Conservation (phyloP, 2,888 invertebrate species). For the Agrochola circellaris region DNA sequence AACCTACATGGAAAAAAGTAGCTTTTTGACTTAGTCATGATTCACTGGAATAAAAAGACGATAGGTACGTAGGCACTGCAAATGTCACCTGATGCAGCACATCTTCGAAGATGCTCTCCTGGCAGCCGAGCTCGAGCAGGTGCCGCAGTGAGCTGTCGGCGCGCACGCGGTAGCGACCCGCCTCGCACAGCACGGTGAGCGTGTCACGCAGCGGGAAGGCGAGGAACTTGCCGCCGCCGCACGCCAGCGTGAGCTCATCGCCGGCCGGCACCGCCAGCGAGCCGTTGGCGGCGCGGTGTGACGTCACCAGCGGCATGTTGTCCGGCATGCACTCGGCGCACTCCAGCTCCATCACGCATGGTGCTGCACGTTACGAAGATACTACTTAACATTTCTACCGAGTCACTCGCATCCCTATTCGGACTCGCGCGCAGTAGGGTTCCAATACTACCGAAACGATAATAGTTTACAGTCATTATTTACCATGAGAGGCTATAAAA, state of each 20-base stretch:
- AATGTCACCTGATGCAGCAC: conserved; percentile 80
- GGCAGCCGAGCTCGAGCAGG: conserved; percentile 86
- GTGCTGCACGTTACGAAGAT: conserved; percentile 60
- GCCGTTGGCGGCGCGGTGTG: conserved; percentile 76
- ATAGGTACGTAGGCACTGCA: neutral
- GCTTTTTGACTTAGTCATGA: neutral
- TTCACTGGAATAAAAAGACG: neutral
- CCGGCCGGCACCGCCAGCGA: conserved; percentile 73
- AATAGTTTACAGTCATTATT: neutral
- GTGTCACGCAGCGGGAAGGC: conserved; percentile 76
- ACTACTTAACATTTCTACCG: neutral
- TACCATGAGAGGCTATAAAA: neutral
- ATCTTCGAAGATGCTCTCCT: conserved; percentile 85
- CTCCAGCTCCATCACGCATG: conserved; percentile 83
- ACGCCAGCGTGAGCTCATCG: conserved; percentile 78
- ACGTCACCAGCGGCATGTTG: conserved; percentile 85
- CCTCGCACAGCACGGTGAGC: conserved; percentile 77
- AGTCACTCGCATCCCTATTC: neutral
- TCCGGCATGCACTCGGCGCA: conserved; percentile 87
- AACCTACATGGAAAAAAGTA: conserved; percentile 72
- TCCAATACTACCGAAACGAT: neutral
- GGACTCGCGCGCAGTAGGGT: neutral
- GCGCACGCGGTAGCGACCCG: conserved; percentile 77
- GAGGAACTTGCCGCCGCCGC: conserved; percentile 81
- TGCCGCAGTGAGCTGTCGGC: conserved; percentile 74